phyloP scores from a whole-genome alignment of 1,140 invertebrate species.

The Brachionus angularis region DNA sequence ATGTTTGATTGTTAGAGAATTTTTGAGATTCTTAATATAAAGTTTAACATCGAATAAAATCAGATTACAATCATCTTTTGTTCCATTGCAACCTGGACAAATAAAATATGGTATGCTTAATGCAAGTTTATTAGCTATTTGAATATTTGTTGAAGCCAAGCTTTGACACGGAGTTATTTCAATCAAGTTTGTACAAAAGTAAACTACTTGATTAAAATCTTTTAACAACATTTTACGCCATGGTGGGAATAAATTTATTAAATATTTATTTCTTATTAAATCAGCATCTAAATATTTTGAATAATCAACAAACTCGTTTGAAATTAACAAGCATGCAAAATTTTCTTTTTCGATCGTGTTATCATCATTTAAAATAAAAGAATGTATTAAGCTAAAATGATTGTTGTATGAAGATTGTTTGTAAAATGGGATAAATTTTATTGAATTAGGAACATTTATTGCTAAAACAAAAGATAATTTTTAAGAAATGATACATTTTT shows the following conservation, averaged over 20 bases:
- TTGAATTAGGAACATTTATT: conserved; percentile 3
- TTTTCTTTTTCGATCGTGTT: no score
- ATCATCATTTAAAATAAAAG: background rate
- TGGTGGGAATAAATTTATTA: conserved; percentile 3
- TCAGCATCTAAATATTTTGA: background rate
- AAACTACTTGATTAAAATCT: background rate
- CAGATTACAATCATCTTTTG: no score
- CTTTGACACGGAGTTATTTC: background rate
- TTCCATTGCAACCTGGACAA: no score
- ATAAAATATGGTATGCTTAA: no score
- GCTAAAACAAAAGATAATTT: background rate
- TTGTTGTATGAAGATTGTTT: background rate
- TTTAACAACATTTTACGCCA: conserved; percentile 16
- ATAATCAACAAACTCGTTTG: conserved; percentile 12
- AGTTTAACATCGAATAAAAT: no score
- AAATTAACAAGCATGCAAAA: background rate
- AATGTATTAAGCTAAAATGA: background rate
- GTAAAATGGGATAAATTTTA: conserved; percentile 14
- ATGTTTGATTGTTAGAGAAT: no score
- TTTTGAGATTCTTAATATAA: no score
- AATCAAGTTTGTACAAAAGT: conserved; percentile 26
- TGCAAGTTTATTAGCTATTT: no score
- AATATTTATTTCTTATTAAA: background rate
- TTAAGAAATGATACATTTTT: no score
- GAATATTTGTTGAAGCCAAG: no score